Percentiles rank a stretch among this genome's conserved stretches.
phyloP scores from a whole-genome alignment of 2,113 vertebrate genomes.

The Cygnus atratus region DNA sequence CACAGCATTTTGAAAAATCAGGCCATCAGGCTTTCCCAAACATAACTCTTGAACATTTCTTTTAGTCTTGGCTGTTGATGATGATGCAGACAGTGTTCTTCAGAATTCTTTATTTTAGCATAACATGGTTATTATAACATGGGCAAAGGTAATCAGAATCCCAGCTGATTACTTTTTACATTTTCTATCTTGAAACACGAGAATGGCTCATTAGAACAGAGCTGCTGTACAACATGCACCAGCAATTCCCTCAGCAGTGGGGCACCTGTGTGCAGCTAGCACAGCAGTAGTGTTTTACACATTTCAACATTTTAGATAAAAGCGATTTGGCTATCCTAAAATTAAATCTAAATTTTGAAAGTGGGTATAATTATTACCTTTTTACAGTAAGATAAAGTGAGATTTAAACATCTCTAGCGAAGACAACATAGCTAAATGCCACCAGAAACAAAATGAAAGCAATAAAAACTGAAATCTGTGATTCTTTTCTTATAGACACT shows the following conservation, averaged over 20 bases:
- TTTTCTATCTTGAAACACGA: background rate
- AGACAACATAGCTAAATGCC: background rate
- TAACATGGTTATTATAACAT: background rate
- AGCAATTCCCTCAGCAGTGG: background rate
- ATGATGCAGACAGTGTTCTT: background rate
- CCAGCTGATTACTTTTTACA: background rate
- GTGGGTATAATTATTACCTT: background rate
- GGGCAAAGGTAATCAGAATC: constrained; percentile 1
- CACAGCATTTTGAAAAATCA: background rate
- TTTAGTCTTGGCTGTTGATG: constrained; percentile 13
- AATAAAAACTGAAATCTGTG: background rate
- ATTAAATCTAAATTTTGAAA: background rate
- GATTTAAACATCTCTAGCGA: background rate
- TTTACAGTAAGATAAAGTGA: background rate
- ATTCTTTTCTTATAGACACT: background rate
- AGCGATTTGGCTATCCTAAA: background rate
- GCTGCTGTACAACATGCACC: background rate
- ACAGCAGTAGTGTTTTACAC: background rate
- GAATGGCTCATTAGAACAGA: background rate
- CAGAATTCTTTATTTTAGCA: constrained; percentile 3
- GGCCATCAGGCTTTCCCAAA: background rate
- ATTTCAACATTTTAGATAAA: background rate
- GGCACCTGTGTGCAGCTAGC: background rate
- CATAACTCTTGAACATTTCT: background rate
- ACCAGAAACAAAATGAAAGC: background rate